Evolutionary conservation across 2,113 vertebrate species (phyloP), one percentile per base, ranked within the genome.

Genomic region (Rhizomys pruinosus): DNA sequence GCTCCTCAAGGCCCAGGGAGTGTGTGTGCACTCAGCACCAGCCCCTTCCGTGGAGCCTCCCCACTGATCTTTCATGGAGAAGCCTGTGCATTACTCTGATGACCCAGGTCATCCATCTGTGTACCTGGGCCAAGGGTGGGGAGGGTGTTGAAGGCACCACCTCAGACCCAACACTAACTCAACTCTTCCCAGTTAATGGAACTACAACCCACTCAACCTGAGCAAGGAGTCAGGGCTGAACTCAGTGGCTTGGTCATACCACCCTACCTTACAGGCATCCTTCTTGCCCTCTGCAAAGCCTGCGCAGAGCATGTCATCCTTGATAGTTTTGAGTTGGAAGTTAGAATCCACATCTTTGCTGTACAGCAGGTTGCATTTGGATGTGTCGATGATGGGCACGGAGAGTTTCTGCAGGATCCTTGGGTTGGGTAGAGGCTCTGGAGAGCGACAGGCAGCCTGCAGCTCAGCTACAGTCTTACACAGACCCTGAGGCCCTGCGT

Each of bases 181-280:
- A 27, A 25, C 23, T 80, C 59, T 68, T 84, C 39, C 29, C 66
- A 20, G 68, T 11, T 66, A 29, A 8, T 12, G 19, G 80, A 68
- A 72, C 34, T 59, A 64, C 42, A 68, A 61, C 22, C 47, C 55
- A 37, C 37, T 64, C 52, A 2, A 37, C 37, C 15, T 27, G 61
- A n/a, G 85, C 69, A 27, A 6, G 74, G 39, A n/a, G 25, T 34
- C 37, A 3, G 29, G 72, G 11, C 19, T 55, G 8, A 22, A 10
- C 37, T 44, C 8, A 64, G 59, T 6, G 39, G 20, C 44, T 39
- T 44, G 13, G 17, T 44, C 44, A 22, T 27, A 29, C 44, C 15
- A 20, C 22, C 63, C 22, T 78, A 98, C 98, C 98, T 98, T 98
- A 72, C 98, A 98, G 91, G 98, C 97, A 0, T 98, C 98, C 52